Evolutionary conservation across 2,797 vertebrate genomes (phyloP), one percentile per base, ranked within the genome.

Genomic region (Tapirus indicus): DNA sequence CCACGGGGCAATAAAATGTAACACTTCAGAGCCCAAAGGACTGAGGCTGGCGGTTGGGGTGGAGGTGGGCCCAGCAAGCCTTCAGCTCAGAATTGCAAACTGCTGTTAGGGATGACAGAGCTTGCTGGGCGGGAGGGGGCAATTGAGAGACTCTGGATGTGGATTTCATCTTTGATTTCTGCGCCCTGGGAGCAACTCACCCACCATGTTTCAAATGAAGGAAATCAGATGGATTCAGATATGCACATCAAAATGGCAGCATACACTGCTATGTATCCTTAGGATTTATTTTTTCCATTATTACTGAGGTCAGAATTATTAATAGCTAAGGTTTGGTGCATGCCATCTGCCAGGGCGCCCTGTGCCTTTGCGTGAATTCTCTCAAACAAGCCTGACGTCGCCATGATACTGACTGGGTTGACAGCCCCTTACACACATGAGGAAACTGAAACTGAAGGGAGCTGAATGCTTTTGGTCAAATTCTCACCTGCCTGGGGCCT

Each of bases 1-100:
- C 96, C 88, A 69, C 11, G 0, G 95, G 97, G 97, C 97, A 97
- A 97, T 97, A 97, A 96, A 91, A 96, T 35, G 77, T 88, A 97
- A 95, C 97, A 98, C 91, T 95, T 82, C 69, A 75, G 97, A 88
- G 69, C 93, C 89, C 71, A 41, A 18, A 85, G 93, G 56, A 49
- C 83, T 64, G 38, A 47, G 52, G 92, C 58, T 29, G 2, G 54
- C 89, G 41, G 23, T 6, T 56, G 92, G 58, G 75, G 49, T 17
- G 62, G 92, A 58, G 75, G 41, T 17, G 35, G 77, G 68, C 66
- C 27, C 32, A 38, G 84, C 54, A 49, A 66, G 54, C 23, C 41
- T 21, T 11, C 68, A 2, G 91, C 90, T 95, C 74, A 20, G 79
- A 87, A 68, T 52, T 54, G 77, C 77, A 78, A 82, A 74, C 41